Evolutionary conservation across 2,888 invertebrate species (phyloP).

Genomic region (Thymelicus lineola): DNA sequence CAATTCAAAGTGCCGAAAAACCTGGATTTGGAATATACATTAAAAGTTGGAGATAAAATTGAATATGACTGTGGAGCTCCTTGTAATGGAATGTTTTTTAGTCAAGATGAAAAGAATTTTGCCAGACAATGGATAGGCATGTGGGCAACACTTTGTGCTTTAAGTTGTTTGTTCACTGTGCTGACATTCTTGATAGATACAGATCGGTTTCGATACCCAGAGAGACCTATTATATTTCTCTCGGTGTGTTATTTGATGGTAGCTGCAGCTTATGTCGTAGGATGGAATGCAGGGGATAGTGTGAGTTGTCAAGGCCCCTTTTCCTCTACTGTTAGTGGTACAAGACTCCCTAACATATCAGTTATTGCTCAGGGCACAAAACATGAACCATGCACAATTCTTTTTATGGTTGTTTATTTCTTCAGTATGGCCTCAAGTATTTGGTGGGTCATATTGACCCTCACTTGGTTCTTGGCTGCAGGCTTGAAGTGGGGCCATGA

Average conservation of each 20-base stretch:
- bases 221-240: conserved; percentile 98
- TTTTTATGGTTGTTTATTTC: conserved; percentile 98
- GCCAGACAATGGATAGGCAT: conserved; percentile 96
- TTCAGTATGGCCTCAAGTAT: conserved; percentile 98
- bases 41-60: conserved; percentile 92
- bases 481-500: conserved; percentile 99
- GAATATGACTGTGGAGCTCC: conserved; percentile 94
- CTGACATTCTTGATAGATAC: conserved; percentile 97
- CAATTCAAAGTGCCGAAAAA: conserved; percentile 93
- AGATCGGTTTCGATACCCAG: conserved; percentile 98
- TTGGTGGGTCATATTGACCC: conserved; percentile 98
- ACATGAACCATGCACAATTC: conserved; percentile 93
- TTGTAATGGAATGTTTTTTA: conserved; percentile 97
- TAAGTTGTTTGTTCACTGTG: conserved; percentile 96
- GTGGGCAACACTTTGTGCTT: conserved; percentile 95
- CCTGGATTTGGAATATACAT: conserved; percentile 92
- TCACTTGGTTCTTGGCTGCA: conserved; percentile 98
- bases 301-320: conserved; percentile 94
- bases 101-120: conserved; percentile 91
- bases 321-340: conserved; percentile 88
- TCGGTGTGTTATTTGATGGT: conserved; percentile 98
- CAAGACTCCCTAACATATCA: conserved; percentile 90
- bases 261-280: conserved; percentile 95
- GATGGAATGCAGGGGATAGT: conserved; percentile 92
- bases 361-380: conserved; percentile 95